Evolutionary conservation across 2,888 invertebrate species (phyloP).

Genomic region (Cataglyphis altisquamis): DNA sequence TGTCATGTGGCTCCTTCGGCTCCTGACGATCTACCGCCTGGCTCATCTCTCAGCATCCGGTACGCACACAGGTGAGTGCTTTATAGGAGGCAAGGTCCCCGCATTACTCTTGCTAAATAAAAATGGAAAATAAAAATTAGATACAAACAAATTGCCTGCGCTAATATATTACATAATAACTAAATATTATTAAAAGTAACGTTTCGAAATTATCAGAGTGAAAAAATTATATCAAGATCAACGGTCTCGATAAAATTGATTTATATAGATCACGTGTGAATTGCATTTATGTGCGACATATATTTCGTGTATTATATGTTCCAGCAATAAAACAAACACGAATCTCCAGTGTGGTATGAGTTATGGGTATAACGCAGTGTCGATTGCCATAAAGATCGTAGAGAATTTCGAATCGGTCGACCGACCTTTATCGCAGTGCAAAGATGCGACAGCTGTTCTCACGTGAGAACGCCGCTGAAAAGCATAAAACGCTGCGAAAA

Average conservation of each 20-base stretch:
- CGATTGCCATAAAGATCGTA: slow-evolving; percentile 65
- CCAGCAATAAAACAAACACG: slow-evolving; percentile 46
- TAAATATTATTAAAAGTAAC: background rate
- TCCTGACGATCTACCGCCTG: slow-evolving; percentile 83
- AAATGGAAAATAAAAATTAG: background rate
- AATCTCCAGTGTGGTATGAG: slow-evolving; percentile 47
- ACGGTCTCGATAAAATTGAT: slow-evolving; percentile 17
- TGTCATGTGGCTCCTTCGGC: slow-evolving; percentile 85
- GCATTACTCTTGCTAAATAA: background rate
- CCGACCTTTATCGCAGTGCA: slow-evolving; percentile 11
- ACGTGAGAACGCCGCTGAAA: slow-evolving; percentile 11
- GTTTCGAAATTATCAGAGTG: background rate
- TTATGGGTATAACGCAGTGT: slow-evolving; percentile 57
- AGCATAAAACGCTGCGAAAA: background rate
- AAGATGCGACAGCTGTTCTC: slow-evolving; percentile 35
- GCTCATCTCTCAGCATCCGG: slow-evolving; percentile 82
- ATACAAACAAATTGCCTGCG: background rate
- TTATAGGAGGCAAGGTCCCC: background rate
- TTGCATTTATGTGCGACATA: slow-evolving; percentile 37
- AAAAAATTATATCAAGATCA: background rate
- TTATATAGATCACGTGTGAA: slow-evolving; percentile 35
- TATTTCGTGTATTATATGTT: background rate
- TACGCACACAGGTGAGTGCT: slow-evolving; percentile 81
- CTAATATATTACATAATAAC: background rate
- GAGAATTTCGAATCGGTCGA: slow-evolving; percentile 50